Evolutionary conservation across 2,113 vertebrate species (phyloP).

Genomic region (Hippocampus guttulatus): DNA sequence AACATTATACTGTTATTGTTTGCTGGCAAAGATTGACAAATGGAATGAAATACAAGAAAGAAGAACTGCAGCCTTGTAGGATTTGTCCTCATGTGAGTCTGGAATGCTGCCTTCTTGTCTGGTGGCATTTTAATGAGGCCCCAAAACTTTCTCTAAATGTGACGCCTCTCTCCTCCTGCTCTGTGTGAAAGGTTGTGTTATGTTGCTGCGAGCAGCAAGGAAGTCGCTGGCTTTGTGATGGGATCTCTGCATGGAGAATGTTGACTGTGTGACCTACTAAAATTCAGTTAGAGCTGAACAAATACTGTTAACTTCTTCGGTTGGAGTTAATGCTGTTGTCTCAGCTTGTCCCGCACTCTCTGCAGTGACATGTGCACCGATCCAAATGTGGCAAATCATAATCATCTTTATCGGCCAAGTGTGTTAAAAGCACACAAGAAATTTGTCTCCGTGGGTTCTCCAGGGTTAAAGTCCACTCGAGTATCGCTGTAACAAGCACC

Average conservation of each 20-base stretch:
- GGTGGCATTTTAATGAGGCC: conserved; percentile 8
- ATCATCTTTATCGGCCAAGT: too few relatives aligned
- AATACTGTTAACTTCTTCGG: conserved; percentile 19
- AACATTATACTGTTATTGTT: too few relatives aligned
- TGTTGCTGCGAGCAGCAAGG: conserved; percentile 42
- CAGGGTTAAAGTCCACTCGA: too few relatives aligned
- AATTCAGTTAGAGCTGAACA: conserved; percentile 35
- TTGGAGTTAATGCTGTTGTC: conserved; percentile 24
- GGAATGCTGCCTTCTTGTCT: conserved; percentile 10
- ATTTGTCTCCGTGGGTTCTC: too few relatives aligned
- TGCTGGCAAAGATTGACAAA: too few relatives aligned
- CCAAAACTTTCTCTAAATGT: conserved; percentile 25
- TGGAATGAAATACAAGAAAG: too few relatives aligned
- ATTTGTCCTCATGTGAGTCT: not conserved
- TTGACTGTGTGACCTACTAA: conserved; percentile 46
- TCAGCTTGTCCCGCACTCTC: conserved; percentile 5
- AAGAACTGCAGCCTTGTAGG: not conserved
- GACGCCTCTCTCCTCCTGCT: not conserved
- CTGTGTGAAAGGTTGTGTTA: conserved; percentile 50
- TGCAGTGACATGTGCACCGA: not conserved
- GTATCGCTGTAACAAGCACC: too few relatives aligned
- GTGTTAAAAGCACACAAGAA: too few relatives aligned
- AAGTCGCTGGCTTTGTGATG: conserved; percentile 53
- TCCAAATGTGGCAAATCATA: too few relatives aligned
- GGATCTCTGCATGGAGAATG: conserved; percentile 42